Conservation (phyloP, 2,113 vertebrate species). For the Romanogobio albipinnatus region DNA sequence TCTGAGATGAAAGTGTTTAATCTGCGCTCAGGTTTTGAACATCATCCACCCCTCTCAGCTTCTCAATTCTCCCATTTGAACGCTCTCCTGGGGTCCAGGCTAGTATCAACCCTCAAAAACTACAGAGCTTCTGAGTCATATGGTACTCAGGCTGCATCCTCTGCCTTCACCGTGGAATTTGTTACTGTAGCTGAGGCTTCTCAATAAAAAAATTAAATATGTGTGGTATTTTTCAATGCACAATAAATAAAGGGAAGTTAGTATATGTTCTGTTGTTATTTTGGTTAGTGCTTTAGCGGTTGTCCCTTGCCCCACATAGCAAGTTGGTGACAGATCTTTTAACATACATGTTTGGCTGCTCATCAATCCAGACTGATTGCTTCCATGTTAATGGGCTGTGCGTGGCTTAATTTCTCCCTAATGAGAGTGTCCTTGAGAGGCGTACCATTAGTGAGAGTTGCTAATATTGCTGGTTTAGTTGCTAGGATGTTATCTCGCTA, state of each 20-base stretch:
- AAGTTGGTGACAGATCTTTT: slow-evolving; percentile 59
- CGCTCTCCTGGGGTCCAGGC: slow-evolving; percentile 52
- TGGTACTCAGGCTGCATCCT: slow-evolving; percentile 11
- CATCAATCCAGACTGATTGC: slow-evolving; percentile 63
- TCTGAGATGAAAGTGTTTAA: slow-evolving; percentile 51
- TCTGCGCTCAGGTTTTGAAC: slow-evolving; percentile 59
- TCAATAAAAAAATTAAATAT: neutral
- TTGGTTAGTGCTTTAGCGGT: neutral
- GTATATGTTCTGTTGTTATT: slow-evolving; percentile 5
- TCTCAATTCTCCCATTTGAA: slow-evolving; percentile 58
- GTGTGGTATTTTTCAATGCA: neutral
- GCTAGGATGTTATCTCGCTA: neutral
- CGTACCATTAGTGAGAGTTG: slow-evolving; percentile 8
- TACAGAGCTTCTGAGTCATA: slow-evolving; percentile 37
- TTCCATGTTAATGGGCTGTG: slow-evolving; percentile 62
- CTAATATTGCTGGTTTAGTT: slow-evolving; percentile 24
- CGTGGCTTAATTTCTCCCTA: slow-evolving; percentile 61
- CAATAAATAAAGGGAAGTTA: neutral
- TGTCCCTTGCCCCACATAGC: slow-evolving; percentile 61
- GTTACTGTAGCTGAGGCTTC: neutral
- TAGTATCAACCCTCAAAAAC: slow-evolving; percentile 49
- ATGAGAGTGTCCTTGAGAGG: slow-evolving; percentile 61
- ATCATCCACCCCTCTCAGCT: slow-evolving; percentile 56
- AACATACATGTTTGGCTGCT: slow-evolving; percentile 49
- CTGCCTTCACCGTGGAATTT: neutral